phyloP scores from a whole-genome alignment of 2,888 invertebrate species.

The Volucella inanis region DNA sequence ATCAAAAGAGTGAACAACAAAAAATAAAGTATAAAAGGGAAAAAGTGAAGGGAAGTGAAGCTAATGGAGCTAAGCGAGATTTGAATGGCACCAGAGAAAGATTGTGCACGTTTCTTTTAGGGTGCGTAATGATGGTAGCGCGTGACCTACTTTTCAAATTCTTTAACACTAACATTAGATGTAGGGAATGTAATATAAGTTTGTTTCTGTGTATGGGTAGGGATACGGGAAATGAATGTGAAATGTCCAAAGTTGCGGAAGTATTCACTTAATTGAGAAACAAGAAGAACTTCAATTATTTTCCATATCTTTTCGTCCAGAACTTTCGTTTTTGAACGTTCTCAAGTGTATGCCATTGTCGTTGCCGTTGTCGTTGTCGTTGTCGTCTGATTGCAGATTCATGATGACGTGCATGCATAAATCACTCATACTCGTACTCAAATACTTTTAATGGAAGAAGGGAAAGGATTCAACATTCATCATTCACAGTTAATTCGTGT shows the following conservation, averaged over 20 bases:
- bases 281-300: conserved; percentile 63
- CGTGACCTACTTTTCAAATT: conserved; percentile 34
- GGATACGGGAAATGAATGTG: conserved; percentile 29
- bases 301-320: background rate
- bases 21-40: background rate
- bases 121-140: conserved; percentile 6
- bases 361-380: background rate
- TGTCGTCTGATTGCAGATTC: conserved; percentile 64
- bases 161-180: background rate
- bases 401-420: conserved; percentile 64
- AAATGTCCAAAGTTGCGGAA: conserved; percentile 52
- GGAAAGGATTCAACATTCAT: background rate
- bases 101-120: conserved; percentile 32
- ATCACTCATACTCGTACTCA: conserved; percentile 44
- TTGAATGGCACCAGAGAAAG: conserved; percentile 28
- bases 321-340: too few relatives aligned
- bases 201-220: background rate
- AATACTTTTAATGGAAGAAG: conserved; percentile 11
- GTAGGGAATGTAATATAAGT: background rate
- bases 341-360: background rate
- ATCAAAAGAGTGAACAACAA: background rate
- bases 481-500: conserved; percentile 25
- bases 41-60: conserved; percentile 3
- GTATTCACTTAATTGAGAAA: conserved; percentile 51
- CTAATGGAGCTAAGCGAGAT: conserved; percentile 14